phyloP scores from a whole-genome alignment of 2,113 vertebrate genomes.

The Odontesthes bonariensis region DNA sequence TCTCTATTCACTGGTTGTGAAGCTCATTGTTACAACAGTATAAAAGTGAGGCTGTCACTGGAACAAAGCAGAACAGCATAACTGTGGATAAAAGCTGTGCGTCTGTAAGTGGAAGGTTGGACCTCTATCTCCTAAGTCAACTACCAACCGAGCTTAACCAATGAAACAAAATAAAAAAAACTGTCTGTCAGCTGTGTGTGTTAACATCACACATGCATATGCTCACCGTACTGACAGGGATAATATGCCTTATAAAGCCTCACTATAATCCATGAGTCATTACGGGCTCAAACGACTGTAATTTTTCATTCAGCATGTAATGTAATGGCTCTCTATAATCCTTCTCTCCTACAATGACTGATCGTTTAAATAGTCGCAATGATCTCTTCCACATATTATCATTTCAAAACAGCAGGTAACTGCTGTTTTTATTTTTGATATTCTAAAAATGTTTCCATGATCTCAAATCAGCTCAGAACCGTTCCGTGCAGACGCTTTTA shows the following conservation, averaged over 20 bases:
- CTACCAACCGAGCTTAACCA: conserved; percentile 15
- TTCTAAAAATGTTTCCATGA: conserved; percentile 20
- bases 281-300: conserved; percentile 47
- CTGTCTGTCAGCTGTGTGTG: conserved; percentile 3
- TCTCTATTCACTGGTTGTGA: neutral
- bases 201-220: conserved; percentile 17
- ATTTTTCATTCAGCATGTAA: conserved; percentile 52
- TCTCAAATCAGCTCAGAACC: conserved; percentile 25
- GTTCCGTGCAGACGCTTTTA: conserved; percentile 29
- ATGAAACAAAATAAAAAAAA: conserved; percentile 4
- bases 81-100: conserved; percentile 36
- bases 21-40: conserved; percentile 32
- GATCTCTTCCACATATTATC: conserved; percentile 46
- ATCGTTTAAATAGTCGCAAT: conserved; percentile 47
- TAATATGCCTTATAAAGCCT: conserved; percentile 45
- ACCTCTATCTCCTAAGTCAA: conserved; percentile 19
- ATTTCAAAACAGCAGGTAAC: conserved; percentile 54
- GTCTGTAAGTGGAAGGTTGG: conserved; percentile 13
- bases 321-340: conserved; percentile 50
- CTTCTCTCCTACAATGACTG: conserved; percentile 34
- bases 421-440: conserved; percentile 30
- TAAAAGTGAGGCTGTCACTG: conserved; percentile 6
- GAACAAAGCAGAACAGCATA: conserved; percentile 15
- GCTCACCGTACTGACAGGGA: conserved; percentile 15
- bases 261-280: conserved; percentile 53